Percentiles rank a stretch among this genome's conserved stretches.
Conservation (phyloP, 2,888 invertebrate genomes). For the Eueremaeus valkanovi region DNA sequence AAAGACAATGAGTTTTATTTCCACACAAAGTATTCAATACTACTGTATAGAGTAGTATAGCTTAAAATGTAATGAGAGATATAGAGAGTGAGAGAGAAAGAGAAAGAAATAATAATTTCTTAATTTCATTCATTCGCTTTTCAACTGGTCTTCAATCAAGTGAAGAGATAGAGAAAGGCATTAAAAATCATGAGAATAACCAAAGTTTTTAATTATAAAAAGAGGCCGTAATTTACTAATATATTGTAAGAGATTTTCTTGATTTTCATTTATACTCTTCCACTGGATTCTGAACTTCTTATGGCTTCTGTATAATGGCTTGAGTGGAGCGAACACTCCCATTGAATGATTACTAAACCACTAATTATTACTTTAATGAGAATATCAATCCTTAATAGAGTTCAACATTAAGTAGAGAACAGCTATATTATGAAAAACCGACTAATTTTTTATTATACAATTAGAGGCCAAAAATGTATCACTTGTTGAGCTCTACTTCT, state of each 20-base stretch:
- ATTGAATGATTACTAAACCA: constrained; percentile 26
- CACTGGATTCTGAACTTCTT: too few species aligned
- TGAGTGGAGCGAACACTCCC: background rate
- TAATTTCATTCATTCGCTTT: constrained; percentile 27
- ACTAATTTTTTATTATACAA: constrained; percentile 11
- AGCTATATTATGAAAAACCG: background rate
- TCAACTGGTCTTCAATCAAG: constrained; percentile 27
- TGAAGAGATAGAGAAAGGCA: background rate
- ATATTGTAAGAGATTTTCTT: background rate
- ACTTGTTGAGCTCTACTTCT: background rate
- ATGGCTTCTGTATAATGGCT: too few species aligned
- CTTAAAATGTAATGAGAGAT: too few species aligned
- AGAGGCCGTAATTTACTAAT: constrained; percentile 24
- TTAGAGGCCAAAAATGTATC: background rate
- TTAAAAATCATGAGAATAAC: background rate
- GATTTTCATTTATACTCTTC: too few species aligned
- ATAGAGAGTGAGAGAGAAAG: background rate
- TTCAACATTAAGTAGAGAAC: background rate
- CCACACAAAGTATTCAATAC: background rate
- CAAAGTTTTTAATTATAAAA: constrained; percentile 26
- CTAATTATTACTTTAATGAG: constrained; percentile 26
- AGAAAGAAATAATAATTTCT: background rate
- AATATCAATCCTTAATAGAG: constrained; percentile 13
- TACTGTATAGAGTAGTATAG: too few species aligned
- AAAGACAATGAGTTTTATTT: background rate